phyloP scores from a whole-genome alignment of 2,113 vertebrate species.

The Urocynchramus pylzowi region DNA sequence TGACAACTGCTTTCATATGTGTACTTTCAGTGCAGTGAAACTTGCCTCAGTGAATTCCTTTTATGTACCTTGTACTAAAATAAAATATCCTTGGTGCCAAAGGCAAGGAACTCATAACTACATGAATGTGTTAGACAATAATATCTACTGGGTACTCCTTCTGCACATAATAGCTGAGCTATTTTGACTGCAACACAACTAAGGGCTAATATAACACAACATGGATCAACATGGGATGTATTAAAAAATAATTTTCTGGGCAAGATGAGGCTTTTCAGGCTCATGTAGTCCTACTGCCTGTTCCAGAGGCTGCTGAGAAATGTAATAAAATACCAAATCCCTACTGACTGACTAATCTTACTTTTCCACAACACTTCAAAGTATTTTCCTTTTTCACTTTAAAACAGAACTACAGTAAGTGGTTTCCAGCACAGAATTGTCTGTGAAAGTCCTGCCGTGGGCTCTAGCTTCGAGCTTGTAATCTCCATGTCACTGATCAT shows the following conservation, averaged over 20 bases:
- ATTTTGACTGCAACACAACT: background rate
- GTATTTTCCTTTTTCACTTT: slow-evolving; percentile 25
- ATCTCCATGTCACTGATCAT: background rate
- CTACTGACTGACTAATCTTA: slow-evolving; percentile 62
- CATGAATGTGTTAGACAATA: background rate
- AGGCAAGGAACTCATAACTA: background rate
- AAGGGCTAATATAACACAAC: background rate
- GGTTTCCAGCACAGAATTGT: background rate
- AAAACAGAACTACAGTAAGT: background rate
- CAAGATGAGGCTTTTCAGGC: background rate
- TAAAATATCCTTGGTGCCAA: background rate
- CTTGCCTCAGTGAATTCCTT: background rate
- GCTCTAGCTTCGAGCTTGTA: background rate
- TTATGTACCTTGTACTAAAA: background rate
- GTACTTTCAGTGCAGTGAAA: background rate
- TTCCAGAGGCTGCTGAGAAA: background rate
- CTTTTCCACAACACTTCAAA: slow-evolving; percentile 40
- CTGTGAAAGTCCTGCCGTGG: background rate
- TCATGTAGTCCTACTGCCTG: background rate
- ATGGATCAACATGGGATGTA: background rate
- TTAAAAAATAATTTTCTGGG: slow-evolving; percentile 27
- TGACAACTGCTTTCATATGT: background rate
- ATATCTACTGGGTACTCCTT: background rate
- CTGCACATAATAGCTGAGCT: background rate
- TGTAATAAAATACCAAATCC: background rate